Conservation (phyloP, 2,888 invertebrate species). For the Idaea straminata region DNA sequence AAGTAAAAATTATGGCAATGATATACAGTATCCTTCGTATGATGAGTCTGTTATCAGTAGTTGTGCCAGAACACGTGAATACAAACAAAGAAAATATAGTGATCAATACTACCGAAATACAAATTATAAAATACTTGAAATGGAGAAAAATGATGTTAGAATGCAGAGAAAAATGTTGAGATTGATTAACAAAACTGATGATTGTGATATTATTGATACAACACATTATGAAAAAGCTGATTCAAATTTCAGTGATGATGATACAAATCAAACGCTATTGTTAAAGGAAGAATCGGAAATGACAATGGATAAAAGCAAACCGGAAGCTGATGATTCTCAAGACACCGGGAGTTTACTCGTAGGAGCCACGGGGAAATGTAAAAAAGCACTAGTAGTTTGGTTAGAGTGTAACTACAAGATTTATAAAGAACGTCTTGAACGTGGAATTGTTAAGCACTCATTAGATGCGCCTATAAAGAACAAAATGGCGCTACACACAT, state of each 20-base stretch:
- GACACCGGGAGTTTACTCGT: background rate
- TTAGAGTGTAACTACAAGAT: conserved; percentile 59
- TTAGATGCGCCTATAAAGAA: conserved; percentile 54
- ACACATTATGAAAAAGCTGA: background rate
- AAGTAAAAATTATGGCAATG: background rate
- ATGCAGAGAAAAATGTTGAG: conserved; percentile 47
- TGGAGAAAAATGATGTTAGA: conserved; percentile 58
- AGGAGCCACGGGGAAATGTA: conserved; percentile 23
- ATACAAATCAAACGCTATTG: background rate
- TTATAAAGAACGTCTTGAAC: conserved; percentile 47
- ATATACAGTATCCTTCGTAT: background rate
- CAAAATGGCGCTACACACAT: conserved; percentile 55
- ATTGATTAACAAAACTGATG: conserved; percentile 11
- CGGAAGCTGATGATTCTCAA: background rate
- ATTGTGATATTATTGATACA: background rate
- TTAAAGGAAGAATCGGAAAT: background rate
- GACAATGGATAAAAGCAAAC: background rate
- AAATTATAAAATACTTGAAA: conserved; percentile 52
- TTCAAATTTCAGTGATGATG: background rate
- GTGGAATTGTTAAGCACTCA: conserved; percentile 41
- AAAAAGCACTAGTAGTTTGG: conserved; percentile 55
- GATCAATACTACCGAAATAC: conserved; percentile 50
- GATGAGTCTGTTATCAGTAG: conserved; percentile 11
- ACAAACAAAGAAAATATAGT: conserved; percentile 49
- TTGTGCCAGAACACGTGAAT: conserved; percentile 51